Percentiles rank a stretch among this genome's conserved stretches.
Evolutionary conservation across 2,113 vertebrate species (phyloP).

Genomic region (Ceyx cyanopectus): DNA sequence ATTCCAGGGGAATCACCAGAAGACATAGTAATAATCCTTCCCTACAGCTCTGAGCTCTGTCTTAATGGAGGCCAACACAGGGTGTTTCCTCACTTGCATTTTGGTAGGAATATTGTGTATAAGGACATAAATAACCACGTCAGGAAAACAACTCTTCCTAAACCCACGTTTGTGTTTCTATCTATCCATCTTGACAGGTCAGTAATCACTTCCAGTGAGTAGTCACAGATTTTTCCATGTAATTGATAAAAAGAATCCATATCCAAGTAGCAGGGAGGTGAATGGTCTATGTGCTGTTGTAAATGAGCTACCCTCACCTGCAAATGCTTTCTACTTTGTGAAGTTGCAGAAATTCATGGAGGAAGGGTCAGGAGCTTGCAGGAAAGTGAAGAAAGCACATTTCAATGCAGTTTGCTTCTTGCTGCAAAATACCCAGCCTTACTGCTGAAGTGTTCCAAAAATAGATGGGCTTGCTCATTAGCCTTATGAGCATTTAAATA

Average conservation of each 20-base stretch:
- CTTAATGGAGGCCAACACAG: neutral
- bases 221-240: neutral
- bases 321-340: constrained; percentile 13
- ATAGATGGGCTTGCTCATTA: constrained; percentile 73
- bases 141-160: neutral
- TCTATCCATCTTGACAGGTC: neutral
- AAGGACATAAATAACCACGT: neutral
- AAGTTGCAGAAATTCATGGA: neutral
- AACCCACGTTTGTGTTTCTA: neutral
- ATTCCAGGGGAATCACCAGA: constrained; percentile 39
- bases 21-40: constrained; percentile 11
- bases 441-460: constrained; percentile 64
- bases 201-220: neutral
- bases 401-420: constrained; percentile 45
- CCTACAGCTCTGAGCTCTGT: neutral
- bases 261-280: neutral
- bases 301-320: neutral
- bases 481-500: constrained; percentile 75
- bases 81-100: neutral
- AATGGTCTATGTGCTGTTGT: neutral
- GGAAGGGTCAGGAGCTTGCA: neutral
- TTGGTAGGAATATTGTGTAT: neutral
- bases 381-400: constrained; percentile 25
- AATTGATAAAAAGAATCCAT: neutral
- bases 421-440: constrained; percentile 63